Evolutionary conservation across 2,797 vertebrate genomes (phyloP).

Genomic region (Coendou prehensilis): DNA sequence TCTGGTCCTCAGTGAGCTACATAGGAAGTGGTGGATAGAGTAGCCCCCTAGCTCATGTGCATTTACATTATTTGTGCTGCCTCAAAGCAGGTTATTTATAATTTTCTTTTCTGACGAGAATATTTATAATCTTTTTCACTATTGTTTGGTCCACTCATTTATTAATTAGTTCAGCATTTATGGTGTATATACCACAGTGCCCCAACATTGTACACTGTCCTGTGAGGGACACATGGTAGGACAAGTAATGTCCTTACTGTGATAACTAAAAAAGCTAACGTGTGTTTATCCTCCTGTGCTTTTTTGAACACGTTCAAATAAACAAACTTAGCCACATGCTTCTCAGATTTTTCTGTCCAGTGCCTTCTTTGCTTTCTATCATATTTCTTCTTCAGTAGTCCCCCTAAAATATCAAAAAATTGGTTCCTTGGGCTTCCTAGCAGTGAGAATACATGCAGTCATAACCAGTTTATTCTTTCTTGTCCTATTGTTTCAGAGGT

Average conservation of each 20-base stretch:
- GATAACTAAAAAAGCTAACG: not conserved
- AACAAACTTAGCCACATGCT: not conserved
- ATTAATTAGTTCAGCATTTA: not conserved
- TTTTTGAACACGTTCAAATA: not conserved
- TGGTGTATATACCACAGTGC: not conserved
- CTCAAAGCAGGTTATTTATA: not conserved
- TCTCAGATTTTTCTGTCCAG: not conserved
- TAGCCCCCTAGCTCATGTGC: not conserved
- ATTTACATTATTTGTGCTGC: not conserved
- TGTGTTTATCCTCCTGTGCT: not conserved
- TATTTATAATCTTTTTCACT: not conserved
- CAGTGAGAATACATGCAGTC: not conserved
- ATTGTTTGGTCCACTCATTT: not conserved
- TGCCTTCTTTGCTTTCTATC: not conserved
- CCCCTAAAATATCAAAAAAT: not conserved
- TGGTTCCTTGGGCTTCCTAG: not conserved
- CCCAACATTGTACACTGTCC: not conserved
- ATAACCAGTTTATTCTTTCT: not conserved
- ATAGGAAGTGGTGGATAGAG: not conserved
- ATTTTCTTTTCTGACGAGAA: not conserved
- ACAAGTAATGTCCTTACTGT: not conserved
- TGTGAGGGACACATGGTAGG: fast-evolving
- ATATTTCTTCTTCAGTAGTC: not conserved
- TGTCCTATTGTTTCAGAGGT: not conserved
- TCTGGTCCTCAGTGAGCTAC: not conserved